Evolutionary conservation across 2,113 vertebrate genomes (phyloP).

Genomic region (Paracanthobrama guichenoti): DNA sequence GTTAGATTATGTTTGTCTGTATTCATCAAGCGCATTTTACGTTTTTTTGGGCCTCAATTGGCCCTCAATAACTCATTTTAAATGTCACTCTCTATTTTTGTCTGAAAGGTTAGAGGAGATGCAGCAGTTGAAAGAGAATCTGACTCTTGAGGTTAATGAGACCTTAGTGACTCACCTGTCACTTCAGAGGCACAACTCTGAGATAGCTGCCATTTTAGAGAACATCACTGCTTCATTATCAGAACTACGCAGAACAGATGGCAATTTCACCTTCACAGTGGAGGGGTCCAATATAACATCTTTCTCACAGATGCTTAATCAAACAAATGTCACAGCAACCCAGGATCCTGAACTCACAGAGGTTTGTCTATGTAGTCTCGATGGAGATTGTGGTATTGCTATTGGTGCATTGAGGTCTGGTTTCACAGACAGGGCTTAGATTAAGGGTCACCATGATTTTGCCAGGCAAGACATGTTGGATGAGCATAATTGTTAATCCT

Average conservation of each 20-base stretch:
- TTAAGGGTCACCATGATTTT: too few species aligned
- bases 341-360: constrained; percentile 30
- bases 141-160: constrained; percentile 67
- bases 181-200: constrained; percentile 48
- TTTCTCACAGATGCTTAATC: constrained; percentile 58
- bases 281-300: constrained; percentile 53
- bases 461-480: too few species aligned
- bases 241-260: constrained; percentile 16
- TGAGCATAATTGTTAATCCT: too few species aligned
- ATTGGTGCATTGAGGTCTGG: background rate
- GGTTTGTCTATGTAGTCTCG: constrained; percentile 27
- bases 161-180: constrained; percentile 60
- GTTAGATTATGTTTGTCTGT: constrained; percentile 48
- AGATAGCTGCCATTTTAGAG: constrained; percentile 59
- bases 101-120: constrained; percentile 66
- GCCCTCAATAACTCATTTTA: background rate
- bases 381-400: background rate
- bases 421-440: too few species aligned
- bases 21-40: background rate
- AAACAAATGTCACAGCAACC: constrained; percentile 53
- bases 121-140: constrained; percentile 71
- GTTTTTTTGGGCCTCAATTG: background rate
- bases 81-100: constrained; percentile 22
- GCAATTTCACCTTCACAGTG: constrained; percentile 1
- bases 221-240: constrained; percentile 62